Percentiles rank a stretch among this genome's conserved stretches.
Evolutionary conservation across 2,888 invertebrate species (phyloP).

Genomic region (Hypsopygia costalis): DNA sequence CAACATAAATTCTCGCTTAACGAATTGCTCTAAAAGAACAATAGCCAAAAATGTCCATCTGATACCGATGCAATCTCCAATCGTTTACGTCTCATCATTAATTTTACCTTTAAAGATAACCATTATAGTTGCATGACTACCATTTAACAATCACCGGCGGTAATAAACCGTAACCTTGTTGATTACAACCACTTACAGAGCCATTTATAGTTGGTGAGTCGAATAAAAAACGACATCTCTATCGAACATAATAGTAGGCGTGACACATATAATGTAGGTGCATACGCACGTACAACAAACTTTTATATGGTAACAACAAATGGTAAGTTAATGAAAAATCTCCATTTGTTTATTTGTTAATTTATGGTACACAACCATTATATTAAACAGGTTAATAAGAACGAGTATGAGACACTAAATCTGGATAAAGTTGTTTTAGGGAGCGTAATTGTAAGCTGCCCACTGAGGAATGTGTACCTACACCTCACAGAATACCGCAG

Average conservation of each 20-base stretch:
- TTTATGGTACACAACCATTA: too few relatives aligned
- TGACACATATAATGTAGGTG: not conserved
- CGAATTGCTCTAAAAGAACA: not conserved
- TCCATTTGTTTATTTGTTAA: too few relatives aligned
- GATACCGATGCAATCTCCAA: not conserved
- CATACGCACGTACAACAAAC: not conserved
- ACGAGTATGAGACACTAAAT: too few relatives aligned
- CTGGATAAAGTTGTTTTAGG: too few relatives aligned
- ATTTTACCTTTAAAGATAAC: conserved; percentile 13
- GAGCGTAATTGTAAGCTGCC: too few relatives aligned
- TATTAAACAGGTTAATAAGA: too few relatives aligned
- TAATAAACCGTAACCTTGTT: conserved; percentile 21
- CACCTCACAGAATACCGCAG: too few relatives aligned
- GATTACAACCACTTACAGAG: conserved; percentile 12
- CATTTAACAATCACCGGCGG: conserved; percentile 17
- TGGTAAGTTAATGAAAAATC: too few relatives aligned
- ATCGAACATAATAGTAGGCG: conserved; percentile 1
- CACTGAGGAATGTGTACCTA: too few relatives aligned
- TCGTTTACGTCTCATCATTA: conserved; percentile 4
- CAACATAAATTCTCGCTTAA: not conserved
- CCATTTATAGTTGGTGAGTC: conserved; percentile 8
- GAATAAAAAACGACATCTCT: not conserved
- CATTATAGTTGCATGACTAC: conserved; percentile 13
- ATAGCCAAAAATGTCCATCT: not conserved
- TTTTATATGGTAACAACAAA: not conserved